Evolutionary conservation across 2,113 vertebrate species (phyloP).

Genomic region (Pseudopodoces humilis): DNA sequence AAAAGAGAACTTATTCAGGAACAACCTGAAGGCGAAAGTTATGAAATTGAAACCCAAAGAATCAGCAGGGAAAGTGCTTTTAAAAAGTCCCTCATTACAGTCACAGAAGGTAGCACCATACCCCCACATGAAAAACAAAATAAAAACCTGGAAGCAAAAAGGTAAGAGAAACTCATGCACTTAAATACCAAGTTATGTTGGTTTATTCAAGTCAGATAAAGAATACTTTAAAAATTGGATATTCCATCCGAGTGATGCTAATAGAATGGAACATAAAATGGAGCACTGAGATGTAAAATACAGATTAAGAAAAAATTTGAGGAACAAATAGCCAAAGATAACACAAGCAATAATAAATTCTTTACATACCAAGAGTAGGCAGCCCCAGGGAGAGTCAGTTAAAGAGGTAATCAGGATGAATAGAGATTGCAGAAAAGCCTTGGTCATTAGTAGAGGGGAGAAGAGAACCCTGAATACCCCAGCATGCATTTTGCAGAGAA

Average conservation of each 20-base stretch:
- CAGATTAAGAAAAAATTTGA: slow-evolving; percentile 52
- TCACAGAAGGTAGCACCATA: slow-evolving; percentile 56
- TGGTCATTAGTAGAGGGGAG: slow-evolving; percentile 30
- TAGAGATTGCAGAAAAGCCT: slow-evolving; percentile 24
- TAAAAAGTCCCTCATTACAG: slow-evolving; percentile 44
- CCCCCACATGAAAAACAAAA: slow-evolving; percentile 48
- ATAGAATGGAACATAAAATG: slow-evolving; percentile 54
- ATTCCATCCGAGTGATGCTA: slow-evolving; percentile 42
- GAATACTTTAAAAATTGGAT: slow-evolving; percentile 54
- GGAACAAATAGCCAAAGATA: slow-evolving; percentile 59
- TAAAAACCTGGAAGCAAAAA: slow-evolving; percentile 59
- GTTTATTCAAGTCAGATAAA: slow-evolving; percentile 43
- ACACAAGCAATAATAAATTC: slow-evolving; percentile 61
- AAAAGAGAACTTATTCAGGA: neutral
- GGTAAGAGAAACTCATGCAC: neutral
- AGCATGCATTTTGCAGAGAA: neutral
- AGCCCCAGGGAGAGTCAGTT: slow-evolving; percentile 43
- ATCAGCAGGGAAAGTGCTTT: slow-evolving; percentile 43
- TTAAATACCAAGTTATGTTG: slow-evolving; percentile 8
- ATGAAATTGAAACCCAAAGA: slow-evolving; percentile 60
- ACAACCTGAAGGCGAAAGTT: slow-evolving; percentile 27
- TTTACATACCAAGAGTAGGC: slow-evolving; percentile 28
- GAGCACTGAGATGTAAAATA: slow-evolving; percentile 45
- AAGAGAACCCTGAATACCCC: neutral
- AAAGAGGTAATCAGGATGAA: slow-evolving; percentile 49